Percentiles rank a stretch among this genome's conserved stretches.
phyloP scores from a whole-genome alignment of 2,113 vertebrate species.

The Suncus etruscus region DNA sequence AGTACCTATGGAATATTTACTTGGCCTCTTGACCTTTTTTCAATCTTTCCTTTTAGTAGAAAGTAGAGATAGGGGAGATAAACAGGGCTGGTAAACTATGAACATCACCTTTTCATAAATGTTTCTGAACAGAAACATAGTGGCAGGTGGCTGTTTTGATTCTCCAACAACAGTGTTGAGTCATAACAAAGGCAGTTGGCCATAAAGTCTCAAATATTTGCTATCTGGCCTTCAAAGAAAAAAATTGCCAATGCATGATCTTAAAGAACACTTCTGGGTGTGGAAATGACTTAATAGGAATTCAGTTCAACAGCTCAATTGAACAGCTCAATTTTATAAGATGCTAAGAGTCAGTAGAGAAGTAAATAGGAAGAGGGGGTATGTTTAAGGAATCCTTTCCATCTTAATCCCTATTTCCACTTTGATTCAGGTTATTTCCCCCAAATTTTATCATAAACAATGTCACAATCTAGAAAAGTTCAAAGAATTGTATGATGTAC shows the following conservation, averaged over 20 bases:
- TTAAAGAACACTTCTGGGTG: background rate
- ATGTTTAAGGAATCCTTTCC: background rate
- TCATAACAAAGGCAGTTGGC: background rate
- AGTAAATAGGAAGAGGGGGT: background rate
- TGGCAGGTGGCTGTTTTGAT: background rate
- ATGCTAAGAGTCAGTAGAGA: background rate
- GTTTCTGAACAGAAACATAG: no score
- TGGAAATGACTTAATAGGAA: conserved; percentile 17
- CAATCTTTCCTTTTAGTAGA: conserved; percentile 13
- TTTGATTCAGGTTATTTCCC: conserved; percentile 1
- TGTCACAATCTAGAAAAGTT: background rate
- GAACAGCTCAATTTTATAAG: background rate
- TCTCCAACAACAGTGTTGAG: background rate
- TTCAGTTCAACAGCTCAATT: conserved; percentile 8
- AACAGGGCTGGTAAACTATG: background rate
- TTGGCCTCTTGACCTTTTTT: background rate
- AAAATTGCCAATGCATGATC: background rate
- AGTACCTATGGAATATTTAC: background rate
- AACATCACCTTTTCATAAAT: background rate
- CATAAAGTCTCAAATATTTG: background rate
- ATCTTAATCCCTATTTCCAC: background rate
- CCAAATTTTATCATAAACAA: background rate
- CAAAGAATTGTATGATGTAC: background rate
- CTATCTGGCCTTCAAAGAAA: background rate
- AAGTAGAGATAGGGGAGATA: conserved; percentile 17